These are phyloP conservation scores for Mesopsocus fuscifrons DNA, from an alignment of 2,888 invertebrate species.

Conservation along the genomic window DNA sequence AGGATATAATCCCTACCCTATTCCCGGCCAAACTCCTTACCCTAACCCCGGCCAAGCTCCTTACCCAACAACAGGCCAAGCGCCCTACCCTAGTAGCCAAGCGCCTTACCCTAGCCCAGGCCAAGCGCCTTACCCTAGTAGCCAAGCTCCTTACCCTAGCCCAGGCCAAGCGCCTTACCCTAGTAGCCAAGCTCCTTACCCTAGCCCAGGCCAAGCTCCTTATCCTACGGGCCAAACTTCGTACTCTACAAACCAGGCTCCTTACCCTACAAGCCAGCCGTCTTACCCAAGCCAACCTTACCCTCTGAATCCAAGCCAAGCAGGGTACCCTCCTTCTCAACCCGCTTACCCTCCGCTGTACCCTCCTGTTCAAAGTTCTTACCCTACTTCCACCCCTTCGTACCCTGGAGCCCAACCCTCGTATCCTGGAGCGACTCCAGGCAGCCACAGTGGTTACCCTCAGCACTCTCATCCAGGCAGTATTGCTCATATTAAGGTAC, in stretches of 20 bases:
- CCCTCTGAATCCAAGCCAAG: conserved; percentile 11
- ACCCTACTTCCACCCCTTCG: conserved; percentile 10
- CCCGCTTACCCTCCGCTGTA: neutral
- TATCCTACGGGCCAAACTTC: conserved; percentile 7
- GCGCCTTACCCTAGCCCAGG: conserved; percentile 14
- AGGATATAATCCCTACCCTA: conserved; percentile 16
- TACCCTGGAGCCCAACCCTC: neutral
- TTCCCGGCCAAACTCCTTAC: conserved; percentile 19
- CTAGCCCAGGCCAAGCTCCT: neutral
- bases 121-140: neutral
- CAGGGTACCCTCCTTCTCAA: conserved; percentile 13
- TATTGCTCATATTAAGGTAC: too few species aligned
- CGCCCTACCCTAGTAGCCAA: conserved; percentile 13
- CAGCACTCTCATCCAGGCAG: too few species aligned
- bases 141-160: neutral
- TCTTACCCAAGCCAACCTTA: conserved; percentile 12
- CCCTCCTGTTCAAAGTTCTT: neutral
- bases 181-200: conserved; percentile 11
- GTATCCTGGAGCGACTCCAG: too few species aligned
- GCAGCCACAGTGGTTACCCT: too few species aligned
- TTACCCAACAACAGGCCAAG: conserved; percentile 16
- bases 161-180: conserved; percentile 11
- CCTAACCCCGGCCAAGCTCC: conserved; percentile 12
- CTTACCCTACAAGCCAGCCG: conserved; percentile 16
- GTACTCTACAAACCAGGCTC: conserved; percentile 13